Evolutionary conservation across 1,140 invertebrate species (phyloP).

Genomic region (Hylaeus anthracinus): DNA sequence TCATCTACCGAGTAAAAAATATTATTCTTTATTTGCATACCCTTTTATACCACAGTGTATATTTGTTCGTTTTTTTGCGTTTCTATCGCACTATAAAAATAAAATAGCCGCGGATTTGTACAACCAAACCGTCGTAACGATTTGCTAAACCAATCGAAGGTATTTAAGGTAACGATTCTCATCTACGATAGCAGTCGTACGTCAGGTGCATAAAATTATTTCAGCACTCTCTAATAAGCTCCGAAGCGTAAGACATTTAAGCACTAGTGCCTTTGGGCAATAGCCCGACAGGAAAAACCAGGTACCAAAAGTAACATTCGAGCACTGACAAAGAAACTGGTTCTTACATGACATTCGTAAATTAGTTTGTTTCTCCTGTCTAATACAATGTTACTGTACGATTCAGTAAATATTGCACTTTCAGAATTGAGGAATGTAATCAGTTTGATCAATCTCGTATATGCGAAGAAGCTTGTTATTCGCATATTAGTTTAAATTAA

Average conservation of each 20-base stretch:
- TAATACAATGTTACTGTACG: background rate
- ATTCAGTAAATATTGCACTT: slow-evolving; percentile 6
- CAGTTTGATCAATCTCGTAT: background rate
- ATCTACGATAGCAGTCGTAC: slow-evolving; percentile 22
- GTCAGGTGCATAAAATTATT: slow-evolving; percentile 19
- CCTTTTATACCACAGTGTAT: slow-evolving; percentile 39
- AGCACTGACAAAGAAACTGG: slow-evolving; percentile 11
- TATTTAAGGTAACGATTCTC: slow-evolving; percentile 24
- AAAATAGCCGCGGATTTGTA: slow-evolving; percentile 42
- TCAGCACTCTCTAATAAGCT: slow-evolving; percentile 39
- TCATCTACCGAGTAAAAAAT: slow-evolving; percentile 35
- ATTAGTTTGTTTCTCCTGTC: background rate
- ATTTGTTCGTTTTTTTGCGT: slow-evolving; percentile 55
- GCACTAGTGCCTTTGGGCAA: slow-evolving; percentile 26
- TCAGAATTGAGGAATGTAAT: background rate
- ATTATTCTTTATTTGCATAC: slow-evolving; percentile 52
- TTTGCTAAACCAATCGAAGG: slow-evolving; percentile 18
- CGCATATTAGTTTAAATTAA: background rate
- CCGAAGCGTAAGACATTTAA: slow-evolving; percentile 36
- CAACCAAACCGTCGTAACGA: slow-evolving; percentile 11
- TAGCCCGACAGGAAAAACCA: slow-evolving; percentile 55
- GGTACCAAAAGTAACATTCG: slow-evolving; percentile 67
- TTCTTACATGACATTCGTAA: background rate
- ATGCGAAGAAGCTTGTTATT: background rate
- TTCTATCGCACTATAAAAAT: slow-evolving; percentile 54